Evolutionary conservation across 2,113 vertebrate species (phyloP).

Genomic region (Theristicus caerulescens): DNA sequence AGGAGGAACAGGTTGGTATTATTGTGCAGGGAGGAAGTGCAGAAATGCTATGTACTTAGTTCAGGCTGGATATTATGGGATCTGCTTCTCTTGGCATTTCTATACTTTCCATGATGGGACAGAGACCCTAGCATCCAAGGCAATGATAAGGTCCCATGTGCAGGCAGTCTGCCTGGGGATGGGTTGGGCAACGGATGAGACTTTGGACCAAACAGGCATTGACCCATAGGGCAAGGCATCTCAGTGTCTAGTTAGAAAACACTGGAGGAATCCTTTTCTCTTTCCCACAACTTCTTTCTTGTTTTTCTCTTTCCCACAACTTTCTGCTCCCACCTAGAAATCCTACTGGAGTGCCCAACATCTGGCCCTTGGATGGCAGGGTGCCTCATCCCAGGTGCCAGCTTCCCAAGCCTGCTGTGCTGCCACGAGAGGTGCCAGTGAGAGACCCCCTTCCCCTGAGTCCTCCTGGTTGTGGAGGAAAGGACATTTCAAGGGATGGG

Average conservation of each 20-base stretch:
- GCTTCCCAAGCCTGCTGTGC: background rate
- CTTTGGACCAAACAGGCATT: background rate
- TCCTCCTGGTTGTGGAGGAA: background rate
- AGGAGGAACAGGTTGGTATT: background rate
- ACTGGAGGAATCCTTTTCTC: background rate
- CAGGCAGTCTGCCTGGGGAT: background rate
- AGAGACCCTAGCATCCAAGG: rapidly evolving
- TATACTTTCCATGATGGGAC: background rate
- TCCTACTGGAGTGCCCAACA: background rate
- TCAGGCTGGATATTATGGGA: background rate
- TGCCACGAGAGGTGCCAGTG: background rate
- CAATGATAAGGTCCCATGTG: background rate
- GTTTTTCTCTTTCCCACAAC: background rate
- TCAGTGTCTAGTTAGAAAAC: background rate
- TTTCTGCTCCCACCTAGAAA: background rate
- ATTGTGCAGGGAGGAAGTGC: background rate
- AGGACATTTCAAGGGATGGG: background rate
- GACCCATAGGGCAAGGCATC: background rate
- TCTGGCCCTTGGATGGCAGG: background rate
- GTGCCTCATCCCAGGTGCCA: background rate
- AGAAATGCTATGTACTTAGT: background rate
- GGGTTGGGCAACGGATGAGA: background rate
- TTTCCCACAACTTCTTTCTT: background rate
- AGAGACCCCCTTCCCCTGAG: background rate
- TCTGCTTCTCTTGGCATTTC: background rate